Evolutionary conservation across 2,113 vertebrate genomes (phyloP).

Genomic region (Pseudolaguvia tuberculata): DNA sequence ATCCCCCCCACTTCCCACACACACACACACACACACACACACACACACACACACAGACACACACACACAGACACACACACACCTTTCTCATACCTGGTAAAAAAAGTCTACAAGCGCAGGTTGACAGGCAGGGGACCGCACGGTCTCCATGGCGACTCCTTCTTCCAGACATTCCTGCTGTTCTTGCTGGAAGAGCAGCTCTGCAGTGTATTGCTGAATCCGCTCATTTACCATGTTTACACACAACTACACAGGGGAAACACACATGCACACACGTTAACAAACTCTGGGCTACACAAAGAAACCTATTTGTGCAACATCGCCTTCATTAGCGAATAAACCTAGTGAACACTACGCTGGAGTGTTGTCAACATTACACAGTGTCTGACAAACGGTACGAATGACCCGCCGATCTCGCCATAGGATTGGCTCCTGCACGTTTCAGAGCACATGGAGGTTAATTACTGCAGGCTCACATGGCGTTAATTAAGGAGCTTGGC

Average conservation of each 20-base stretch:
- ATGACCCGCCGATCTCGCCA: not conserved
- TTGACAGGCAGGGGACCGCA: conserved; percentile 76
- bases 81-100: conserved; percentile 76
- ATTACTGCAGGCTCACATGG: conserved; percentile 56
- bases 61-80: too few relatives aligned
- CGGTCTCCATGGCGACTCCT: conserved; percentile 85
- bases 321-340: conserved; percentile 36
- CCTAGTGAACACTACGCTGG: conserved; percentile 21
- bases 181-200: conserved; percentile 89
- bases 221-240: conserved; percentile 96
- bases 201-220: conserved; percentile 81
- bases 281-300: not conserved
- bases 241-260: conserved; percentile 75
- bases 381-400: conserved; percentile 2
- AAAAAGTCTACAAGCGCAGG: conserved; percentile 85
- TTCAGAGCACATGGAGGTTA: conserved; percentile 54
- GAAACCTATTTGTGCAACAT: not conserved
- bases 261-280: conserved; percentile 42
- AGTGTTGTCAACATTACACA: conserved; percentile 6
- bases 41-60: too few relatives aligned
- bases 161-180: conserved; percentile 89
- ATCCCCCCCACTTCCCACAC: not conserved
- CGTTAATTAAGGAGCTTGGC: conserved; percentile 59
- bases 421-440: not conserved
- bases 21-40: too few relatives aligned